Evolutionary conservation across 1,140 invertebrate genomes (phyloP).

Genomic region (Palaemon carinicauda): DNA sequence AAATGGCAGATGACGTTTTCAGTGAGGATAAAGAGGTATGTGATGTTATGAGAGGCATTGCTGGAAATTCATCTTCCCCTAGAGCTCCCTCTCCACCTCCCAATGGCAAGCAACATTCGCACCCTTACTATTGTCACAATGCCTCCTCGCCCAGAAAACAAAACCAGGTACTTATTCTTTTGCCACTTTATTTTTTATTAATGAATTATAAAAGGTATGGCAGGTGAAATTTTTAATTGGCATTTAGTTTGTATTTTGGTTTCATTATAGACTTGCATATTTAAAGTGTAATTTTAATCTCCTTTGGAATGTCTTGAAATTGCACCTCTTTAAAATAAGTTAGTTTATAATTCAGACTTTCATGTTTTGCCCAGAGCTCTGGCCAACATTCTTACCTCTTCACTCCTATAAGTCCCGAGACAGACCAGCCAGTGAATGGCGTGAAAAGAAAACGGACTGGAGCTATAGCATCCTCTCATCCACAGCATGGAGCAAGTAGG

Average conservation of each 20-base stretch:
- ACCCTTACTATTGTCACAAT: not conserved
- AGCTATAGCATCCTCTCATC: not conserved
- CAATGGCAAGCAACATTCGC: not conserved
- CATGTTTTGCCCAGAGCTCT: not conserved
- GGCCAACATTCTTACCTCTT: slow-evolving; percentile 31
- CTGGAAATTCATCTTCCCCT: not conserved
- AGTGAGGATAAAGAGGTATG: slow-evolving; percentile 32
- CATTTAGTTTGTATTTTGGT: no score
- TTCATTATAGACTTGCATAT: no score
- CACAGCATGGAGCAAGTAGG: not conserved
- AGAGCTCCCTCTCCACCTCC: not conserved
- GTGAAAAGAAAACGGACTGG: slow-evolving; percentile 41
- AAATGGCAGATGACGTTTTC: slow-evolving; percentile 45
- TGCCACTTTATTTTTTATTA: not conserved
- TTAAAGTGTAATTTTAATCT: no score
- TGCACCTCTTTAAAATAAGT: not conserved
- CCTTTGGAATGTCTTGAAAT: no score
- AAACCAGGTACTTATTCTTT: not conserved
- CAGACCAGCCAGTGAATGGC: slow-evolving; percentile 15
- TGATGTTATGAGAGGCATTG: slow-evolving; percentile 29
- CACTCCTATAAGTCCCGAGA: slow-evolving; percentile 40
- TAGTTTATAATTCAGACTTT: not conserved
- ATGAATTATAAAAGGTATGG: not conserved
- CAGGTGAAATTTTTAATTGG: not conserved
- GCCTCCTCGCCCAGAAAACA: not conserved